Base-by-base conservation (phyloP, 2,113 vertebrate species). In the Pseudorasbora parva region DNA sequence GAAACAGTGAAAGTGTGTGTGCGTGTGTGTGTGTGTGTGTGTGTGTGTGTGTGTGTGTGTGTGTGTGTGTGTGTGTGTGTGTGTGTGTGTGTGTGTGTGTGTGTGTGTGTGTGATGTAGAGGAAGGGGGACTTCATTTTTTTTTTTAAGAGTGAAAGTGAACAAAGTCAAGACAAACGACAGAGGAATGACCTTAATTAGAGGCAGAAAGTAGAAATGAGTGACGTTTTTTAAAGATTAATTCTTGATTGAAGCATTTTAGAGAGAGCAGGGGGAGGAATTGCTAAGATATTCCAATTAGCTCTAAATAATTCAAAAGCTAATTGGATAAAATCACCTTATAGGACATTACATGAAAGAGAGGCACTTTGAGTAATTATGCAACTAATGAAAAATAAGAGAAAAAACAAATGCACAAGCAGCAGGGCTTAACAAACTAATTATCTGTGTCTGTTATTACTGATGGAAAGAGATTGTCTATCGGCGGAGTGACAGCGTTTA, bases 261-360 rank as follows among this genome's bases (percentile, higher is more conserved):
- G 57, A 80, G 62, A 87, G 66, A 60, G 81, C 33, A 80, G 45
- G 56, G 69, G 88, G 83, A 88, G 85, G 84, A 80, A 90, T 89
- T 88, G 90, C 87, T 88, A 87, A 88, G 87, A 79, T 73, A 80
- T 76, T 83, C 86, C 62, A 85, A 85, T 87, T 87, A 85, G 85
- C 88, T 87, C 86, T 87, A 89, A 90, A 90, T 90, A 87, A 82
- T 86, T 87, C 80, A 85, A 25, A 64, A 89, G 89, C 85, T 93
- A 93, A 94, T 92, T 92, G 90, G 88, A 93, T 90, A 90, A 91
- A 93, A 92, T 92, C 88, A 91, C 89, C 89, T 93, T 91, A 93
- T 92, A 90, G 91, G 90, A 92, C 87, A 90, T 89, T 88, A 89
- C 89, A 91, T 92, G 93, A 62, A 89, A 88, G 91, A 87, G 84